Conservation (phyloP, 2,888 invertebrate genomes). For the Siphlonurus alternatus region DNA sequence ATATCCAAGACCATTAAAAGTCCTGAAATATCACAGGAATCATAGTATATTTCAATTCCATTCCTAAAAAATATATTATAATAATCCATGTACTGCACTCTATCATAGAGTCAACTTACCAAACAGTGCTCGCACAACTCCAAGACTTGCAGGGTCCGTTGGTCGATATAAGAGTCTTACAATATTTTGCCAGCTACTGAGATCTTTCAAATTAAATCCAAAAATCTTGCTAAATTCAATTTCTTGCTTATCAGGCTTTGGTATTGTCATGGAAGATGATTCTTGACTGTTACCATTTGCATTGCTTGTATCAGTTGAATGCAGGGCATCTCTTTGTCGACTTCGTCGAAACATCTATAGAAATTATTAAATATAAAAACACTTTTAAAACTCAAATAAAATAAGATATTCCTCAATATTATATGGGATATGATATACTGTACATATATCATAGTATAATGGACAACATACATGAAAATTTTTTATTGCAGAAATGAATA, state of each 20-base stretch:
- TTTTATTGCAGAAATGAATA: too few relatives aligned
- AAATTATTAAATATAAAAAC: too few relatives aligned
- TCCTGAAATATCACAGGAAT: constrained; percentile 32
- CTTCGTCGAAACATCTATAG: background rate
- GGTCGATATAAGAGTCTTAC: constrained; percentile 41
- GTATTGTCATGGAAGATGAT: too few relatives aligned
- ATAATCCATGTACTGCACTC: background rate
- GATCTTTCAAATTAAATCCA: constrained; percentile 19
- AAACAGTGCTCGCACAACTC: constrained; percentile 59
- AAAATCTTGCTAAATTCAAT: constrained; percentile 17
- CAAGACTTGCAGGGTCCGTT: constrained; percentile 59
- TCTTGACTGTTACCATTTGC: too few relatives aligned
- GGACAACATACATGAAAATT: too few relatives aligned
- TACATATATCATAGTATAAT: too few relatives aligned
- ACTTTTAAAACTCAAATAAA: too few relatives aligned
- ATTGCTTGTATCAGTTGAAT: too few relatives aligned
- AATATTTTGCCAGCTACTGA: constrained; percentile 28
- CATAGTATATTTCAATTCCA: background rate
- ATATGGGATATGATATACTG: too few relatives aligned
- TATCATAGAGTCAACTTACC: constrained; percentile 43
- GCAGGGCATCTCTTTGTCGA: constrained; percentile 7
- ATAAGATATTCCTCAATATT: too few relatives aligned
- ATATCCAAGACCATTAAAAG: constrained; percentile 70
- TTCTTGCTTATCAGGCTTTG: too few relatives aligned
- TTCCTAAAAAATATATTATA: background rate